A percentile compares a stretch with the other conserved stretches of the same genome.
These are phyloP conservation scores for Spisula subtruncata DNA, from an alignment of 2,888 invertebrate species.

Conservation along the genomic window DNA sequence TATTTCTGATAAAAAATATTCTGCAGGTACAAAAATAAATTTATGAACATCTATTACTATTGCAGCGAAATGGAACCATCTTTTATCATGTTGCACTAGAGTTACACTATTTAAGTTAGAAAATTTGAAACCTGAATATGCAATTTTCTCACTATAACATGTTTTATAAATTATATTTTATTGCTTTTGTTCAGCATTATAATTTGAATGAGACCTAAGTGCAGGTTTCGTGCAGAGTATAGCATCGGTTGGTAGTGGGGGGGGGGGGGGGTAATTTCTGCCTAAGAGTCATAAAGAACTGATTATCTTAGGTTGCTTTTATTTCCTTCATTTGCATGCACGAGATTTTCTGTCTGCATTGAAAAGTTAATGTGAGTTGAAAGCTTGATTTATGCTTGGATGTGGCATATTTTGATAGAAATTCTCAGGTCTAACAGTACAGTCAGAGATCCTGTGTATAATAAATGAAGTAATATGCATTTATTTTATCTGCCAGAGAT, in stretches of 20 bases:
- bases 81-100: too few species aligned
- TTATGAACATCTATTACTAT: too few species aligned
- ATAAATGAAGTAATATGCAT: too few species aligned
- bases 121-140: background rate
- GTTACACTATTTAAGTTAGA: too few species aligned
- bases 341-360: slow-evolving; percentile 3
- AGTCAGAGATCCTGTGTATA: background rate
- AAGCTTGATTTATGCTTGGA: background rate
- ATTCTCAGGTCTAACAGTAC: background rate
- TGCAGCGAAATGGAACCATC: too few species aligned
- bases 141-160: too few species aligned
- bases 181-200: too few species aligned
- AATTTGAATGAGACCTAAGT: too few species aligned
- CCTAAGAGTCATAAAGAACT: background rate
- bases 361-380: background rate
- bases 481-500: background rate
- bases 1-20: background rate
- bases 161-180: too few species aligned
- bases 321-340: background rate
- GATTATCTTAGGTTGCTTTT: background rate
- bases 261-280: background rate
- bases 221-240: too few species aligned
- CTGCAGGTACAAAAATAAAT: background rate
- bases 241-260: too few species aligned
- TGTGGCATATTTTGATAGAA: slow-evolving; percentile 10